Evolutionary conservation across 2,888 invertebrate genomes (phyloP), one percentile per base, ranked within the genome.

Genomic region (Clunio marinus): DNA sequence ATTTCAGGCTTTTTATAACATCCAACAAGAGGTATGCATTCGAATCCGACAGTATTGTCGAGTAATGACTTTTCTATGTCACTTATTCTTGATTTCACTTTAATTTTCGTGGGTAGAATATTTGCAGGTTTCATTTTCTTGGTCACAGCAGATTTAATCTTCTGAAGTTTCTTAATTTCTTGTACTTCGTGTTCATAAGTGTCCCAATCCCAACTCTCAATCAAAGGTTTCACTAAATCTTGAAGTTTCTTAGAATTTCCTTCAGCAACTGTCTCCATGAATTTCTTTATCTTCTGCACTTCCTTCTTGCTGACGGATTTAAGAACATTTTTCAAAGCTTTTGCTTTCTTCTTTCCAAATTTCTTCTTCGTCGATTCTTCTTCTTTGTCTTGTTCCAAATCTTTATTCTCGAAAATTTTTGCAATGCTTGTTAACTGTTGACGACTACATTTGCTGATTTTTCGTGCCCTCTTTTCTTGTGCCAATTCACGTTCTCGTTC

Each of bases 401-500:
- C 88, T 76, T 89, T 89, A 66, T 86, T 88, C 78, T 90, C 89
- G 76, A 90, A 90, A 73, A 89, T 86, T 79, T 86, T 86, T 72
- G 85, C 84, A 77, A 84, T 83, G 63, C 83, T 82, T 60, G 83
- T 86, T 22, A 88, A 75, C 59, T 86, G 84, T 72, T 85, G 83
- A n/a, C 84, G 82, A 68, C 84, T 80, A 35, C 55, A 55, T 75
- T 86, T 86, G 59, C 84, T 81, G 72, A 83, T 84, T 70, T 81
- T 81, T 72, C 81, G 83, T 70, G 81, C 81, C 71, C 81, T 83
- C 70, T 76, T 81, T 57, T 81, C 81, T 72, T 83, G 82, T 5
- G 81, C 74, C 73, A 85, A 83, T 72, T 81, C 80, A 5, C 77
- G 79, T 76, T 84, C 85, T 46, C 86, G 83, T 70, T 84, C 83